phyloP scores from a whole-genome alignment of 2,888 invertebrate genomes.

The Rhamnusium bicolor region DNA sequence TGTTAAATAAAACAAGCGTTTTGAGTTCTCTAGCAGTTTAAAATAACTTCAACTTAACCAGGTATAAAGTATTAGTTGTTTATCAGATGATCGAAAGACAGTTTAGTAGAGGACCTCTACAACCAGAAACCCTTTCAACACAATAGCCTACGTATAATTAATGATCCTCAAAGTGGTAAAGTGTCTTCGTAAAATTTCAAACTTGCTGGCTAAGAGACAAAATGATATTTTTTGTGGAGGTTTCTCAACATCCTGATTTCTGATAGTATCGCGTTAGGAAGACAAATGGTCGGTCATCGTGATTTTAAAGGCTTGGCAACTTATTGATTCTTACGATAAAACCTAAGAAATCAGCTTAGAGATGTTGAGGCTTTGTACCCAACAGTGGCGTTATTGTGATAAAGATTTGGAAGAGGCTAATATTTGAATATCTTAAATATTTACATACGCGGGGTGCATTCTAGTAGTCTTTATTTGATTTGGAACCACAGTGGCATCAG shows the following conservation, averaged over 20 bases:
- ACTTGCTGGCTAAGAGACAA: constrained; percentile 51
- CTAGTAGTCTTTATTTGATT: not conserved
- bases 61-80: constrained; percentile 50
- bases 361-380: constrained; percentile 29
- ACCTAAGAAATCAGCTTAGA: constrained; percentile 43
- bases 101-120: constrained; percentile 25
- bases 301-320: constrained; percentile 64
- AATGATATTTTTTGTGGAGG: constrained; percentile 45
- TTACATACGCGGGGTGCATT: constrained; percentile 29
- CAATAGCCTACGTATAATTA: constrained; percentile 57
- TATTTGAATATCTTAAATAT: constrained; percentile 35
- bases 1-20: constrained; percentile 29
- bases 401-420: constrained; percentile 18
- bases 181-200: constrained; percentile 54
- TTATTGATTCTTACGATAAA: constrained; percentile 65
- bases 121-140: constrained; percentile 58
- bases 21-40: constrained; percentile 17
- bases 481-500: not conserved
- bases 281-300: constrained; percentile 64
- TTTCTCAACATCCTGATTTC: constrained; percentile 28
- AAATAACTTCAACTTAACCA: constrained; percentile 32
- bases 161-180: constrained; percentile 55
- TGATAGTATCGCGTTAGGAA: constrained; percentile 64
- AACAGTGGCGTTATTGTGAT: constrained; percentile 33
- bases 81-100: constrained; percentile 50